Conservation (phyloP, 2,888 invertebrate species). For the Caenorhabditis sp. region DNA sequence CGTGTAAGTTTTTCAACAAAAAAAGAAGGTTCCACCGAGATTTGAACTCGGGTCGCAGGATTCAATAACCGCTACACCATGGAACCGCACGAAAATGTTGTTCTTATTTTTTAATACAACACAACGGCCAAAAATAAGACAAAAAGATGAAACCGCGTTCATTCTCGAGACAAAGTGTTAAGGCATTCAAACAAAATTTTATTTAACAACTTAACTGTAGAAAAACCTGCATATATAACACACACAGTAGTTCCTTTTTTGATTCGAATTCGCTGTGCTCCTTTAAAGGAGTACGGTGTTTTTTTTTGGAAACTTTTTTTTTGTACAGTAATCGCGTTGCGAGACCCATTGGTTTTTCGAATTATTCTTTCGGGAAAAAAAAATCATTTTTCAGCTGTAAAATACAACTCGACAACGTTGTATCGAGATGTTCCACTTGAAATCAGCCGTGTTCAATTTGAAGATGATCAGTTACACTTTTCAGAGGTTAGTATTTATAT, state of each 20-base stretch:
- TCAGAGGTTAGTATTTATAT: conserved; percentile 19
- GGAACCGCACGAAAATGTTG: conserved; percentile 25
- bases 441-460: conserved; percentile 51
- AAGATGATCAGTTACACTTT: conserved; percentile 43
- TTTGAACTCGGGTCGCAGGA: conserved; percentile 51
- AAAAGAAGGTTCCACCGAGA: conserved; percentile 51
- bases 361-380: conserved; percentile 4
- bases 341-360: neutral
- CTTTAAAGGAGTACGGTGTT: too few relatives aligned
- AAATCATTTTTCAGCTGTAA: conserved; percentile 35
- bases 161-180: too few relatives aligned
- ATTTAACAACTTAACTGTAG: too few relatives aligned
- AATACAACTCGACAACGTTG: conserved; percentile 49
- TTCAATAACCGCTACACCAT: conserved; percentile 53
- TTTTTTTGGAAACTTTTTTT: too few relatives aligned
- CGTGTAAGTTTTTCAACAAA: conserved; percentile 22
- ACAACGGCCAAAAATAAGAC: too few relatives aligned
- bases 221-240: too few relatives aligned
- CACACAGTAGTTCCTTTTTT: too few relatives aligned
- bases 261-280: too few relatives aligned
- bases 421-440: conserved; percentile 47
- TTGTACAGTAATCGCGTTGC: too few relatives aligned
- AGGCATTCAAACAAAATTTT: too few relatives aligned
- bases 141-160: too few relatives aligned
- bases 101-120: too few relatives aligned